These are phyloP conservation scores for Notothenia coriiceps DNA, from an alignment of 2,113 vertebrate genomes.

Conservation along the genomic window DNA sequence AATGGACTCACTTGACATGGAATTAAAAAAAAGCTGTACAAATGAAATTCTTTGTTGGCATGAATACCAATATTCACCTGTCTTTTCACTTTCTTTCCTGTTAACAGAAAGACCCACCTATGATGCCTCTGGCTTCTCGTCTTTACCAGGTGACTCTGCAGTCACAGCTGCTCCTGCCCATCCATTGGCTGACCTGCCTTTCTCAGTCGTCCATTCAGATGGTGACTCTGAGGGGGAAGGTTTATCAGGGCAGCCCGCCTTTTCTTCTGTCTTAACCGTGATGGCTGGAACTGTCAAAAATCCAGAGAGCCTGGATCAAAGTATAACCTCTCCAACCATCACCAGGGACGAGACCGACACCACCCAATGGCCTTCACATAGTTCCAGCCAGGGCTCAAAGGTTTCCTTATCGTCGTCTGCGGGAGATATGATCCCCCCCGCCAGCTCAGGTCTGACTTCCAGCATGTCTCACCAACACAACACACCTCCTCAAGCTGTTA, in stretches of 20 bases:
- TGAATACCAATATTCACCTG: not conserved
- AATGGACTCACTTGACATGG: not conserved
- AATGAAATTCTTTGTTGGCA: not conserved
- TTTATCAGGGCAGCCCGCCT: slow-evolving; percentile 76
- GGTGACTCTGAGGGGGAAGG: slow-evolving; percentile 65
- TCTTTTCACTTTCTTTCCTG: slow-evolving; percentile 27
- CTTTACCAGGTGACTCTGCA: slow-evolving; percentile 55
- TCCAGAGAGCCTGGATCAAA: slow-evolving; percentile 79
- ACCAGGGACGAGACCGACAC: slow-evolving; percentile 84
- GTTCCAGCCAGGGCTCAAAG: slow-evolving; percentile 80
- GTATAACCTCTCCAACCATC: slow-evolving; percentile 80
- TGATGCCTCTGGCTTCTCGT: slow-evolving; percentile 81
- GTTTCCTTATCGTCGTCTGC: slow-evolving; percentile 67
- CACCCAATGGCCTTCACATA: slow-evolving; percentile 83
- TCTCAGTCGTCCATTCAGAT: slow-evolving; percentile 67
- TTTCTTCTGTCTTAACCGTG: slow-evolving; percentile 81
- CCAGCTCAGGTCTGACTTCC: slow-evolving; percentile 90
- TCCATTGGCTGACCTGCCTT: slow-evolving; percentile 65
- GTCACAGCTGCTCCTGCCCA: slow-evolving; percentile 60
- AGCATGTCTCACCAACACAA: slow-evolving; percentile 68
- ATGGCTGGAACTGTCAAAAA: slow-evolving; percentile 79
- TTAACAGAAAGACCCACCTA: slow-evolving; percentile 78
- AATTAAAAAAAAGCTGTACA: not conserved
- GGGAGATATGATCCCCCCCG: slow-evolving; percentile 70
- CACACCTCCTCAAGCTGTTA: slow-evolving; percentile 53